Percentiles rank a stretch among this genome's conserved stretches.
phyloP scores from a whole-genome alignment of 2,797 vertebrate genomes.

The Lagodon rhomboides region DNA sequence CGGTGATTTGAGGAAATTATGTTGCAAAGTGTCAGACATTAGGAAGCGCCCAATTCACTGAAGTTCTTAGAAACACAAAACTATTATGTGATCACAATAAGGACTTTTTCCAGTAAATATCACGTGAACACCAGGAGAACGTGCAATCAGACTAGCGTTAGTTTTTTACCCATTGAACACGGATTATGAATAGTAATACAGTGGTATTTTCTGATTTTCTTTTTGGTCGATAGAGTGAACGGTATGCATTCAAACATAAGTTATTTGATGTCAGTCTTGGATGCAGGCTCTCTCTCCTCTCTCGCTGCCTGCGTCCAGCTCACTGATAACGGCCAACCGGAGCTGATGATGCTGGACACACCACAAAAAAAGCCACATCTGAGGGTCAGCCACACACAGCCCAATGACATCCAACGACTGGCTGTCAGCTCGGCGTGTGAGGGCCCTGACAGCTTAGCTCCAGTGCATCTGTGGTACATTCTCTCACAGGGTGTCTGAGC shows the following conservation, averaged over 20 bases:
- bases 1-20: constrained; percentile 13
- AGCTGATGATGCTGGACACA: constrained; percentile 11
- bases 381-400: constrained; percentile 5
- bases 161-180: neutral
- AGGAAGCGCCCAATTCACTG: neutral
- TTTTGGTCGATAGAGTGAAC: neutral
- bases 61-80: neutral
- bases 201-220: neutral
- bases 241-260: constrained; percentile 11
- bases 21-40: neutral
- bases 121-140: neutral
- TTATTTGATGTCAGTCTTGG: constrained; percentile 10
- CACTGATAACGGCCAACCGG: constrained; percentile 7
- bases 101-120: neutral
- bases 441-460: constrained; percentile 20
- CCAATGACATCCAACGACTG: neutral
- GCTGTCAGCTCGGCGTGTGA: constrained; percentile 22
- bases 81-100: constrained; percentile 9
- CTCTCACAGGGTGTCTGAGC: neutral
- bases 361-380: constrained; percentile 10
- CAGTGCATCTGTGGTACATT: constrained; percentile 24
- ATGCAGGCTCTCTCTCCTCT: neutral
- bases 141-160: neutral
- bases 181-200: neutral
- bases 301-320: constrained; percentile 14